A percentile compares a stretch with the other conserved stretches of the same genome.
Conservation (phyloP, 2,113 vertebrate genomes). For the Sporophila hypoxantha region DNA sequence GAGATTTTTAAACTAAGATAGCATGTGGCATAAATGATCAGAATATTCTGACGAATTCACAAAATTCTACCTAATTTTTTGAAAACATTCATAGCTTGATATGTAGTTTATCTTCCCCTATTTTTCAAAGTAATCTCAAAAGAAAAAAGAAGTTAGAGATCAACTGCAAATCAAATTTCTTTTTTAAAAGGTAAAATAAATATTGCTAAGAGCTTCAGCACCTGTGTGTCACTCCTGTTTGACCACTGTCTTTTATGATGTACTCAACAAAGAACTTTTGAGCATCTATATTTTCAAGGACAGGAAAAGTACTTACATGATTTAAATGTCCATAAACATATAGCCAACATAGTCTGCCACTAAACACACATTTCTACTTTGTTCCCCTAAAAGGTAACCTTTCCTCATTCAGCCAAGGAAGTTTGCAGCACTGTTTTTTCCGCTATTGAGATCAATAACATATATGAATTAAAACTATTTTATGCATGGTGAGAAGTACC, state of each 20-base stretch:
- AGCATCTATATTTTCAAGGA: background rate
- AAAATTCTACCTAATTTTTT: background rate
- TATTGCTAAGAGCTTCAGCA: background rate
- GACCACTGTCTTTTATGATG: background rate
- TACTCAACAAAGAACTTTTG: background rate
- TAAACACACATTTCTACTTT: background rate
- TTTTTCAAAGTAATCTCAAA: background rate
- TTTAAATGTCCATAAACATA: background rate
- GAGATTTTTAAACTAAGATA: background rate
- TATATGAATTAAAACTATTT: background rate
- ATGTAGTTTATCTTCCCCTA: background rate
- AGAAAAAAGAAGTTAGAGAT: background rate
- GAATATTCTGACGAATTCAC: background rate
- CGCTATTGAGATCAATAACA: background rate
- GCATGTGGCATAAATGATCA: background rate
- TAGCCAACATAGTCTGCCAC: background rate
- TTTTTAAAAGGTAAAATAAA: background rate
- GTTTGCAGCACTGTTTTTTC: background rate
- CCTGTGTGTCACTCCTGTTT: background rate
- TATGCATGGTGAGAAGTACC: background rate
- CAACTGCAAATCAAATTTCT: background rate
- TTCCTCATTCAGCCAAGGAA: background rate
- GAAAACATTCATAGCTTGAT: background rate
- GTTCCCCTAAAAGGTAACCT: background rate
- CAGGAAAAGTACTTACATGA: background rate